A percentile compares a stretch with the other conserved stretches of the same genome.
phyloP scores from a whole-genome alignment of 1,140 invertebrate genomes.

The Bicyclus anynana region DNA sequence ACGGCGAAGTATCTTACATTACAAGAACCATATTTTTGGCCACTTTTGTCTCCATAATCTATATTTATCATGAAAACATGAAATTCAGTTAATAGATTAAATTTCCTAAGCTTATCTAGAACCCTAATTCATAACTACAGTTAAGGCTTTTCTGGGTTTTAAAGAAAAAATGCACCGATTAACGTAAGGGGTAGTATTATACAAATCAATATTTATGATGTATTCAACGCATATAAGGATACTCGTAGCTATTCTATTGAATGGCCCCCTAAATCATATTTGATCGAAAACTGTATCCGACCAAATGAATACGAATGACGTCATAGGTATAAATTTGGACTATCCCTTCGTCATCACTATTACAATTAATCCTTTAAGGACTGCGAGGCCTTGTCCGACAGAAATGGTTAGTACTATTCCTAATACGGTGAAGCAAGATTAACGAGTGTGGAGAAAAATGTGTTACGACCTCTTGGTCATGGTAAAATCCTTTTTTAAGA shows the following conservation, averaged over 20 bases:
- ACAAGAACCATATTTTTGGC: no score
- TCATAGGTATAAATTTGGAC: conserved; percentile 63
- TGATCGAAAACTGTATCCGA: conserved; percentile 18
- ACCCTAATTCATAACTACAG: no score
- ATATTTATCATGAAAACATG: no score
- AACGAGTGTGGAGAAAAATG: conserved; percentile 38
- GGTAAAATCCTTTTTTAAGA: conserved; percentile 11
- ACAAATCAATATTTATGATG: no score
- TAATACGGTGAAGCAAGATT: conserved; percentile 46
- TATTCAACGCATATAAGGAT: no score
- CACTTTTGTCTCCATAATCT: no score
- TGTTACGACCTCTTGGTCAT: conserved; percentile 22
- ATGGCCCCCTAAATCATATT: conserved; percentile 1
- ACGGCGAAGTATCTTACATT: no score
- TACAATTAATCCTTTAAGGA: conserved; percentile 54
- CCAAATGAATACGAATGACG: conserved; percentile 43
- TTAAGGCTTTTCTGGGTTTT: no score
- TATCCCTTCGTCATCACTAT: conserved; percentile 53
- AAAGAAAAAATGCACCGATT: no score
- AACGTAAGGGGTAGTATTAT: no score
- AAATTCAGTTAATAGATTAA: no score
- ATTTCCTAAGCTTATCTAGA: no score
- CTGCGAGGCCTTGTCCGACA: conserved; percentile 39
- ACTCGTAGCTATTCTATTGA: neutral
- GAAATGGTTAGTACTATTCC: conserved; percentile 45